phyloP scores from a whole-genome alignment of 1,140 invertebrate species.

The Solenopsis fugax region DNA sequence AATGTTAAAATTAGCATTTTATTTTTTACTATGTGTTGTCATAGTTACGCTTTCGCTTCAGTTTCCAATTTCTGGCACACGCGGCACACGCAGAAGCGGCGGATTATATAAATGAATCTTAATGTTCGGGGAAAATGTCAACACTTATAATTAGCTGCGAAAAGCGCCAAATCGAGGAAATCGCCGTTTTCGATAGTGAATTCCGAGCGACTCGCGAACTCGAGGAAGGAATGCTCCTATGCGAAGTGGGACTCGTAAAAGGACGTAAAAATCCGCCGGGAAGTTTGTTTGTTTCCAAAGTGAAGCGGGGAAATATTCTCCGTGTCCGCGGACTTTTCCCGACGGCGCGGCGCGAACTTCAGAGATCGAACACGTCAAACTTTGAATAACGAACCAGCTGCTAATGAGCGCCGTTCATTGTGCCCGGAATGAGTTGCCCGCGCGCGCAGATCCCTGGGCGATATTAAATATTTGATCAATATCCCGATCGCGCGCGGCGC shows the following conservation, averaged over 20 bases:
- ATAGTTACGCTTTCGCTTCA: not conserved
- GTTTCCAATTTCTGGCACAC: not conserved
- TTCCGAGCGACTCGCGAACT: not conserved
- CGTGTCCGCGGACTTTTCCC: conserved; percentile 16
- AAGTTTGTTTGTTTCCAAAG: conserved; percentile 54
- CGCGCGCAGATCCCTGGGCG: conserved; percentile 26
- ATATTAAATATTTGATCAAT: conserved; percentile 56
- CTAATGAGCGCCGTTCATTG: conserved; percentile 55
- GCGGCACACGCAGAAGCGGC: not conserved
- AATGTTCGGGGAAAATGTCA: conserved; percentile 15
- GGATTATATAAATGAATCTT: conserved; percentile 3
- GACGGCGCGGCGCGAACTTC: conserved; percentile 27
- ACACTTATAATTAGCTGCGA: not conserved
- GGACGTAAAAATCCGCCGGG: conserved; percentile 15
- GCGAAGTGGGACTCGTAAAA: conserved; percentile 16
- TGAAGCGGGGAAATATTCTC: conserved; percentile 26
- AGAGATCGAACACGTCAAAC: conserved; percentile 50
- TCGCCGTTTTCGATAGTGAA: not conserved
- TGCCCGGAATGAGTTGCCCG: conserved; percentile 29
- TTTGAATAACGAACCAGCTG: conserved; percentile 52
- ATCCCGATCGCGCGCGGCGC: conserved; percentile 40
- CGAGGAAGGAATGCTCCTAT: not conserved
- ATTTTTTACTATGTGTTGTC: too few species aligned
- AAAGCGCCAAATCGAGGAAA: conserved; percentile 13
- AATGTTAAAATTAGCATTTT: too few species aligned